phyloP scores from a whole-genome alignment of 1,140 invertebrate genomes.

The Heterodera schachtii region DNA sequence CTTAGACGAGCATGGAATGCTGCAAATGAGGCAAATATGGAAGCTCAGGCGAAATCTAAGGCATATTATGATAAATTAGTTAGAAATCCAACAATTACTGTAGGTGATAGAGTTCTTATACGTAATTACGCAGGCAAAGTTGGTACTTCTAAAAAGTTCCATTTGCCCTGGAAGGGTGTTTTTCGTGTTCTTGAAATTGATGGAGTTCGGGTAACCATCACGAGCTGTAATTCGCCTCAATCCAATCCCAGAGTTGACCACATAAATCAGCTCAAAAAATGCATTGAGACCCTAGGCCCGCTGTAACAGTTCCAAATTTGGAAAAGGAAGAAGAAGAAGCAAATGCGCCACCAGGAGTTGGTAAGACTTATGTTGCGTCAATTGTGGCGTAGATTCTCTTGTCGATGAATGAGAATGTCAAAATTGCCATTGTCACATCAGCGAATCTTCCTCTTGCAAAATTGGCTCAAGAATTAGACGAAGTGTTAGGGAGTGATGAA shows the following conservation, averaged over 20 bases:
- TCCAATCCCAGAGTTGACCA: slow-evolving; percentile 20
- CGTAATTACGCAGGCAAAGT: background rate
- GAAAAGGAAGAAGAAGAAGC: slow-evolving; percentile 9
- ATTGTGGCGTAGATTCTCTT: background rate
- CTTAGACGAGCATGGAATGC: slow-evolving; percentile 28
- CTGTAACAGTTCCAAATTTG: background rate
- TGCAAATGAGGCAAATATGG: slow-evolving; percentile 3
- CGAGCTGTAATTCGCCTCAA: slow-evolving; percentile 11
- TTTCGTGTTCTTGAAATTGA: slow-evolving; percentile 27
- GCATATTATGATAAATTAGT: slow-evolving; percentile 32
- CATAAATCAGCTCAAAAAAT: slow-evolving; percentile 34
- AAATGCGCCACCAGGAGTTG: background rate
- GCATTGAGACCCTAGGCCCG: slow-evolving; percentile 11
- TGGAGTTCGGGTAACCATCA: slow-evolving; percentile 15
- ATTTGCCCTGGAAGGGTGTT: slow-evolving; percentile 23
- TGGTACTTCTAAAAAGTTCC: slow-evolving; percentile 17
- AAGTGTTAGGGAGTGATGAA: background rate
- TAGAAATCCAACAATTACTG: slow-evolving; percentile 15
- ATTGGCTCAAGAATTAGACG: background rate
- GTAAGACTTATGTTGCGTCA: background rate
- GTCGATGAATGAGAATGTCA: background rate
- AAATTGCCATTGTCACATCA: background rate
- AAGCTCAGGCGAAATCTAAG: slow-evolving; percentile 14
- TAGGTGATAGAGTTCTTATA: slow-evolving; percentile 28
- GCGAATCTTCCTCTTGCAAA: slow-evolving; percentile 1